These are phyloP conservation scores for Morpho helenor DNA, from an alignment of 2,888 invertebrate genomes.

Conservation along the genomic window DNA sequence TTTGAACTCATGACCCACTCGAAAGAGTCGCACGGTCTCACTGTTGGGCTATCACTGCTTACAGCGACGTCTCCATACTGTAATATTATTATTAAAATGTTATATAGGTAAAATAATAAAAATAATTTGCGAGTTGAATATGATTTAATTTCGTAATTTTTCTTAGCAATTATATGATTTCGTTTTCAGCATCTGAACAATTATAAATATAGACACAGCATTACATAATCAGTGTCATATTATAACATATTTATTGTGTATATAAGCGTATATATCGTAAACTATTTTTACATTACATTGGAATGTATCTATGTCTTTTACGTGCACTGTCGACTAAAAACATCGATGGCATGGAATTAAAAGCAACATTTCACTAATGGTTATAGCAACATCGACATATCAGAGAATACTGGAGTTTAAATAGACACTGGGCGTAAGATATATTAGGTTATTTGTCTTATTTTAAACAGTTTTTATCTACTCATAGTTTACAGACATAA, in stretches of 20 bases:
- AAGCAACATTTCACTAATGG: conserved; percentile 38
- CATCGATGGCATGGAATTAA: conserved; percentile 47
- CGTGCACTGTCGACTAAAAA: conserved; percentile 39
- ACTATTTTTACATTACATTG: conserved; percentile 53
- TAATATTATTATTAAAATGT: neutral
- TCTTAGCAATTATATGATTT: conserved; percentile 77
- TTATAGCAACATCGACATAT: conserved; percentile 37
- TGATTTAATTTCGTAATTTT: conserved; percentile 78
- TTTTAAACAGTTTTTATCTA: conserved; percentile 57
- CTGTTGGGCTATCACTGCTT: too few relatives aligned
- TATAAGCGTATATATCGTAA: conserved; percentile 68
- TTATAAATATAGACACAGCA: conserved; percentile 66
- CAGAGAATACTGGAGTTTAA: conserved; percentile 34
- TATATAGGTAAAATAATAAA: conserved; percentile 30
- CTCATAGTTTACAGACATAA: conserved; percentile 63
- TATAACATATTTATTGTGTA: conserved; percentile 56
- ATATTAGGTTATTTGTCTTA: conserved; percentile 50
- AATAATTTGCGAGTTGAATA: conserved; percentile 69
- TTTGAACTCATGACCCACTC: too few relatives aligned
- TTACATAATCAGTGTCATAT: conserved; percentile 60
- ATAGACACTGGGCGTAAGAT: conserved; percentile 42
- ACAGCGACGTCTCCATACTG: too few relatives aligned
- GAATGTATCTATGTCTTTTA: conserved; percentile 63
- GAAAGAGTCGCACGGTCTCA: too few relatives aligned
- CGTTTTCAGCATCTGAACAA: conserved; percentile 74